Evolutionary conservation across 2,113 vertebrate genomes (phyloP), one percentile per base, ranked within the genome.

Genomic region (Vulpes vulpes): DNA sequence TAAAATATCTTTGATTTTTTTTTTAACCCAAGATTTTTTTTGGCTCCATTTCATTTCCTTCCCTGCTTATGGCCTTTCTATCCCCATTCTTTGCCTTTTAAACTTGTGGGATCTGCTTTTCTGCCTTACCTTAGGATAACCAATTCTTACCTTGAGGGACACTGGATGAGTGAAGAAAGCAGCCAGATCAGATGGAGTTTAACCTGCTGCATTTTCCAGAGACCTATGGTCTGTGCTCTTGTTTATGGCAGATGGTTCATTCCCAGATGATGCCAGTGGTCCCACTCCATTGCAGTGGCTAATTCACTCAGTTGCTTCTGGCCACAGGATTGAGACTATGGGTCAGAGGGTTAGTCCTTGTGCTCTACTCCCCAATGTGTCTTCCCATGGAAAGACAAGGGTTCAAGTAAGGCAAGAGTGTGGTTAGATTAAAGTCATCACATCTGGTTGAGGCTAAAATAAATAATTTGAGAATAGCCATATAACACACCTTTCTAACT

Each of bases 351-450:
- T 16, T 43, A 81, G 43, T 7, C 5, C 19, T 7, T 32, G 35
- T 67, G 64, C 16, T 23, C 17, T 10, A 7, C 2, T 35, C 1
- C 64, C 25, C 3, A 9, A 16, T 0, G 1, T 12, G 1, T 12
- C 55, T 69, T 20, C 49, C 35, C 30, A 55, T 25, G 14, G 23
- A 16, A 19, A 92, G 55, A 32, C 4, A 17, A 55, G 3, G 2
- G 30, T 30, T 7, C 16, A 27, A 51, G 4, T 9, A 0, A 38
- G 20, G 23, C 1, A 59, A 81, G 27, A 22, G 12, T 22, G 14
- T 19, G 25, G 11, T 23, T 91, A 22, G 51, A 32, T 22, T 8
- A 60, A 82, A 92, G 43, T 35, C 57, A 86, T 11, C 17, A 57
- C 5, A 76, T 8, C 43, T 5, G 2, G 30, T 17, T 69, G 35